Conservation (phyloP, 1,140 invertebrate species). For the Halesus radiatus region DNA sequence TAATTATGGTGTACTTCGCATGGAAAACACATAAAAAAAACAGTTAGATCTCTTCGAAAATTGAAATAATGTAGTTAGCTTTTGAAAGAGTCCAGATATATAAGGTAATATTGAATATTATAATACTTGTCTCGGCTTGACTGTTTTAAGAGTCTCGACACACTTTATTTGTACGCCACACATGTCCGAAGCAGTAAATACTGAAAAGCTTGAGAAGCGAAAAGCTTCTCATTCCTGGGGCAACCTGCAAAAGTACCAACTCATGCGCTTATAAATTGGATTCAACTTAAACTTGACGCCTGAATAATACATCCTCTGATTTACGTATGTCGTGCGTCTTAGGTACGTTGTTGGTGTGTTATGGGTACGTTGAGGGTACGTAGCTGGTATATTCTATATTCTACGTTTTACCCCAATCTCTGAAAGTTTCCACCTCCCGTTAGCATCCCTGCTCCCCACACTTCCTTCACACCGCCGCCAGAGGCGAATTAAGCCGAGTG, state of each 20-base stretch:
- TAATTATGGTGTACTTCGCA: too few species aligned
- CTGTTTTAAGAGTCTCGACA: too few species aligned
- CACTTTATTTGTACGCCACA: too few species aligned
- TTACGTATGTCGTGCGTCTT: neutral
- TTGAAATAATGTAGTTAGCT: too few species aligned
- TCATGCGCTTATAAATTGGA: slow-evolving; percentile 48
- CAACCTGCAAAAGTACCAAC: neutral
- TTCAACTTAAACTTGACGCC: slow-evolving; percentile 57
- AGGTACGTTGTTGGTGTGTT: too few species aligned
- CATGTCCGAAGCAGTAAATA: neutral
- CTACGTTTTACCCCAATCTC: neutral
- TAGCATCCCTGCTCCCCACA: neutral
- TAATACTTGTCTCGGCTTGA: too few species aligned
- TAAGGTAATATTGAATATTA: too few species aligned
- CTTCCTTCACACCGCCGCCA: neutral
- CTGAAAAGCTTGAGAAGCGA: slow-evolving; percentile 9
- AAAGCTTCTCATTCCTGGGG: neutral
- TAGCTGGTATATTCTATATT: too few species aligned
- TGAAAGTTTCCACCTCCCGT: slow-evolving; percentile 19
- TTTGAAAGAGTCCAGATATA: too few species aligned
- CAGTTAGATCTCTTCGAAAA: too few species aligned
- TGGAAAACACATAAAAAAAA: too few species aligned
- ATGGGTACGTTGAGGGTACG: too few species aligned
- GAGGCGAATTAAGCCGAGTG: slow-evolving; percentile 19
- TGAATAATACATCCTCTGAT: slow-evolving; percentile 54